Percentiles rank a stretch among this genome's conserved stretches.
Conservation (phyloP, 64 coral and sea anemone genomes). For the Anthopleura sola region DNA sequence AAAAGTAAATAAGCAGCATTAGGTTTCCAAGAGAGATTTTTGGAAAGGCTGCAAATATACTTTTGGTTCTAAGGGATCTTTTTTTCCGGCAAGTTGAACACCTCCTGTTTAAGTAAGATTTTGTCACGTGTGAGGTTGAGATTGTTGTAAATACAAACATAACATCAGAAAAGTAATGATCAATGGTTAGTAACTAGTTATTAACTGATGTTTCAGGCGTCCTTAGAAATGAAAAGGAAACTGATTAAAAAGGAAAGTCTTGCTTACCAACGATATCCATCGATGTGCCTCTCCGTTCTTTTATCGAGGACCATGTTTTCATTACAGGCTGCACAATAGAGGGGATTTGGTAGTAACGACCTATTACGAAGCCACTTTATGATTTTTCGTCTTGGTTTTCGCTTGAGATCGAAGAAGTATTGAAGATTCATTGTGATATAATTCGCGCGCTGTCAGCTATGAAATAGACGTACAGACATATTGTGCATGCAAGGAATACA, state of each 20-base stretch:
- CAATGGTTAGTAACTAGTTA: too few relatives aligned
- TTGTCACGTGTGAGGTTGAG: too few relatives aligned
- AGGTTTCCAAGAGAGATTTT: slow-evolving; percentile 15
- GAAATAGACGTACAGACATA: background rate
- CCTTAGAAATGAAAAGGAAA: background rate
- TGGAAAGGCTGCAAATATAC: slow-evolving; percentile 19
- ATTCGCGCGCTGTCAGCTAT: background rate
- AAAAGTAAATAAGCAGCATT: slow-evolving; percentile 9
- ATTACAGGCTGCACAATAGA: slow-evolving; percentile 25
- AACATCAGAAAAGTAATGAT: too few relatives aligned
- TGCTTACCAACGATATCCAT: slow-evolving; percentile 30
- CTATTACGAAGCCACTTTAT: background rate
- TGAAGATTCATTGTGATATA: background rate
- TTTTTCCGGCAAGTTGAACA: slow-evolving; percentile 20
- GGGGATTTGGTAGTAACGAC: background rate
- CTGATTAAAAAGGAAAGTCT: background rate
- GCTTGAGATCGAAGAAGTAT: background rate
- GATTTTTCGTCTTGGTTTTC: background rate
- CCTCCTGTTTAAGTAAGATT: background rate
- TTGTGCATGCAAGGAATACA: background rate
- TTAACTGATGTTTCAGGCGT: too few relatives aligned
- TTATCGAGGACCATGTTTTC: background rate
- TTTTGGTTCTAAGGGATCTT: slow-evolving; percentile 13
- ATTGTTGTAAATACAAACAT: background rate
- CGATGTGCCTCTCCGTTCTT: slow-evolving; percentile 17